Evolutionary conservation across 2,113 vertebrate species (phyloP).

Genomic region (Gila orcuttii): DNA sequence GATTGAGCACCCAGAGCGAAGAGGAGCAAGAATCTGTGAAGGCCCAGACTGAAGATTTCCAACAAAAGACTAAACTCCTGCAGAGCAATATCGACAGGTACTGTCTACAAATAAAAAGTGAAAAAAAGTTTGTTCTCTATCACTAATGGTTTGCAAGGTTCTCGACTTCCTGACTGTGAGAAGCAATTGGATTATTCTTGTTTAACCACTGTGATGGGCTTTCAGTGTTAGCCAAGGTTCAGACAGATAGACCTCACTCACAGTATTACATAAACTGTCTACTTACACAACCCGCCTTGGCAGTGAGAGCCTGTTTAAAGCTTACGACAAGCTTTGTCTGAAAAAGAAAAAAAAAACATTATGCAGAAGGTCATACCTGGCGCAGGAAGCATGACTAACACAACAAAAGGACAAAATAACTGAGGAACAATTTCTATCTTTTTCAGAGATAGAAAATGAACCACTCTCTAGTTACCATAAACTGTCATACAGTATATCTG

Average conservation of each 20-base stretch:
- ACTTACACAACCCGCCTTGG: constrained; percentile 20
- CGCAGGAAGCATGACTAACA: background rate
- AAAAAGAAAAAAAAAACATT: constrained; percentile 6
- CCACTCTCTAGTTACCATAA: background rate
- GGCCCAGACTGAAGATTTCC: constrained; percentile 84
- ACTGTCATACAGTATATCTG: background rate
- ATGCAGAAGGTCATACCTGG: constrained; percentile 13
- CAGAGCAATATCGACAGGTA: constrained; percentile 90
- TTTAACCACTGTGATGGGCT: constrained; percentile 38
- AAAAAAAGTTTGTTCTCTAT: background rate
- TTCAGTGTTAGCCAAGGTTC: constrained; percentile 38
- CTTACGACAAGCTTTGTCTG: constrained; percentile 19
- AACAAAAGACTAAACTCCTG: constrained; percentile 80
- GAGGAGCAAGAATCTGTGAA: constrained; percentile 89
- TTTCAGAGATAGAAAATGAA: background rate
- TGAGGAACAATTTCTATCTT: background rate
- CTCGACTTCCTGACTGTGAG: background rate
- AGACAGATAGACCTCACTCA: constrained; percentile 19
- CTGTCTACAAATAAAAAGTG: background rate
- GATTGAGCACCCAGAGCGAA: constrained; percentile 81
- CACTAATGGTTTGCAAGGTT: background rate
- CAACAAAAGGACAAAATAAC: constrained; percentile 20
- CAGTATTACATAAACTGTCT: constrained; percentile 44
- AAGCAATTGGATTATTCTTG: constrained; percentile 48
- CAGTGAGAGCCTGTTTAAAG: background rate